Evolutionary conservation across 2,797 vertebrate species (phyloP).

Genomic region (Delichon dasypus): DNA sequence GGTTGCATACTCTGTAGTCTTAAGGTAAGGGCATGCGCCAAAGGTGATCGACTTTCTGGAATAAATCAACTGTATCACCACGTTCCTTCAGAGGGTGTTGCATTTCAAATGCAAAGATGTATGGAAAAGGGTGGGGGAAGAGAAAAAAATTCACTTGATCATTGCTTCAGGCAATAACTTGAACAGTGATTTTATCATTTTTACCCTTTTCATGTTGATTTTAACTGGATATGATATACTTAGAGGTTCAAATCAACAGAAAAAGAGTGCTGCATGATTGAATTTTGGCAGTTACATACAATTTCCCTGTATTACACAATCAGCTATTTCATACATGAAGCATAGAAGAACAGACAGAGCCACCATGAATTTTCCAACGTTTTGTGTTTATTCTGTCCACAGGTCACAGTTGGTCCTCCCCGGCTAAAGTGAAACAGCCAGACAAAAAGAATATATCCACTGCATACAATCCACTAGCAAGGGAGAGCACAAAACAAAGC

Average conservation of each 20-base stretch:
- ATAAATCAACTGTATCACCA: neutral
- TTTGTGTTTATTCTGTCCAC: neutral
- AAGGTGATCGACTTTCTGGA: neutral
- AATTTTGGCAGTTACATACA: neutral
- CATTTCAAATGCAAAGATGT: neutral
- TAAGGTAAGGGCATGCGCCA: neutral
- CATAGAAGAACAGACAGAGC: neutral
- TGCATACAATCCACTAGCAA: neutral
- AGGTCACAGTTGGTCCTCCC: neutral
- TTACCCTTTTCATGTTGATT: conserved; percentile 3
- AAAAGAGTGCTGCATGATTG: neutral
- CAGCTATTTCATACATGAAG: conserved; percentile 24
- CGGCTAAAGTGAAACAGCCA: neutral
- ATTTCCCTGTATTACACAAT: conserved; percentile 32
- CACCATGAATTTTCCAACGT: neutral
- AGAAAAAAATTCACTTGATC: neutral
- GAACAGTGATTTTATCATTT: neutral
- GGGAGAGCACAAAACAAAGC: neutral
- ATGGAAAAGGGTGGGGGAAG: neutral
- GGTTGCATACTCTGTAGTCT: neutral
- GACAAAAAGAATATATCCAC: neutral
- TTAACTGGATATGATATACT: neutral
- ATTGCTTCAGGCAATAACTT: neutral
- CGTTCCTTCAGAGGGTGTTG: neutral
- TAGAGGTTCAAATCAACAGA: neutral